phyloP scores from a whole-genome alignment of 2,797 vertebrate species.

The Oceanodroma leucorhoa region DNA sequence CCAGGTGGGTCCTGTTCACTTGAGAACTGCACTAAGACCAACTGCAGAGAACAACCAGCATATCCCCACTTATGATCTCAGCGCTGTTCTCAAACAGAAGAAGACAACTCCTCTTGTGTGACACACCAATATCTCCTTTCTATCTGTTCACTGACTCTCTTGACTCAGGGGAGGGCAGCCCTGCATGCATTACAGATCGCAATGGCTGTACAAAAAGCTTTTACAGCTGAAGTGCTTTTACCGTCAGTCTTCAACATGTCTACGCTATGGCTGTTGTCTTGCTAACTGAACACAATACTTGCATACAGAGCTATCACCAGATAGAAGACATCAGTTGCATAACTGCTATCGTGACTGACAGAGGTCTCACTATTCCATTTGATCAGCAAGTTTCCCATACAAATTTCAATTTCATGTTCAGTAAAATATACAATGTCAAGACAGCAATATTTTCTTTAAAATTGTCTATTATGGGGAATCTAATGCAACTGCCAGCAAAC shows the following conservation, averaged over 20 bases:
- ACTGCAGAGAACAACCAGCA: background rate
- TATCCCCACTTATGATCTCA: background rate
- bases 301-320: background rate
- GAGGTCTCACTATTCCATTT: background rate
- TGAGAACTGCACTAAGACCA: background rate
- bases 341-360: accelerated
- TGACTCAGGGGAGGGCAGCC: background rate
- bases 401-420: background rate
- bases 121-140: background rate
- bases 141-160: background rate
- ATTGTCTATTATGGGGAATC: background rate
- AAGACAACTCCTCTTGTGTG: accelerated
- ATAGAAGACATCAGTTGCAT: background rate
- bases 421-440: background rate
- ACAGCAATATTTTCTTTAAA: background rate
- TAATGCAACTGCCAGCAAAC: background rate
- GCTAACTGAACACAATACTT: background rate
- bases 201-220: background rate
- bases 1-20: background rate
- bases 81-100: background rate
- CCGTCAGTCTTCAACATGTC: background rate
- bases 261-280: accelerated
- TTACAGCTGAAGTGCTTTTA: background rate
- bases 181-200: accelerated
- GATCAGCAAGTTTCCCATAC: background rate